Evolutionary conservation across 2,113 vertebrate species (phyloP).

Genomic region (Falco punctatus): DNA sequence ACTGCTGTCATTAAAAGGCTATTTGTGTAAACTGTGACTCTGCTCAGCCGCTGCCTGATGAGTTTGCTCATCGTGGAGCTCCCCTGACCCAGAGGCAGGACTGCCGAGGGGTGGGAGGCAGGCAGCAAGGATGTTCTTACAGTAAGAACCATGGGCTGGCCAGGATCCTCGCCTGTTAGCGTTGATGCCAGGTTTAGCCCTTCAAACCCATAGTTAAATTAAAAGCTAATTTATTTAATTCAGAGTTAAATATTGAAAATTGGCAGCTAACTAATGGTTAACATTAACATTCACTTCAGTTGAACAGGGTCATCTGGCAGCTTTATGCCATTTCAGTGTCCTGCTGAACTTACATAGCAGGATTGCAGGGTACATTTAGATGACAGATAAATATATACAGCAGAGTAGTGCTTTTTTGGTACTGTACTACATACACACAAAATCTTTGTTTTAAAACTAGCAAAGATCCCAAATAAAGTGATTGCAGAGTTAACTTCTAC

Average conservation of each 20-base stretch:
- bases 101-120: neutral
- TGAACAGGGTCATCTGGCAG: neutral
- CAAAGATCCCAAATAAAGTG: neutral
- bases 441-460: neutral
- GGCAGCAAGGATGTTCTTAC: neutral
- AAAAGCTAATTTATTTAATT: neutral
- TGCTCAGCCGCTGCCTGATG: neutral
- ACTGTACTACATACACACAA: accelerated
- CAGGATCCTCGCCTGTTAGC: neutral
- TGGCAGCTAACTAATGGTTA: neutral
- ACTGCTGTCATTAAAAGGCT: neutral
- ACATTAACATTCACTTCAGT: neutral
- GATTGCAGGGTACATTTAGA: neutral
- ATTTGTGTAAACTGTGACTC: neutral
- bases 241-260: neutral
- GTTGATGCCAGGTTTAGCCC: neutral
- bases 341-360: neutral
- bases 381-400: neutral
- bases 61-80: neutral
- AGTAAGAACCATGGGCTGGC: neutral
- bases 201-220: neutral
- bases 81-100: neutral
- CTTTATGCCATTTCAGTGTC: neutral
- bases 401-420: neutral
- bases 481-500: neutral